Evolutionary conservation across 2,113 vertebrate genomes (phyloP).

Genomic region (Sterrhoptilus dennistouni): DNA sequence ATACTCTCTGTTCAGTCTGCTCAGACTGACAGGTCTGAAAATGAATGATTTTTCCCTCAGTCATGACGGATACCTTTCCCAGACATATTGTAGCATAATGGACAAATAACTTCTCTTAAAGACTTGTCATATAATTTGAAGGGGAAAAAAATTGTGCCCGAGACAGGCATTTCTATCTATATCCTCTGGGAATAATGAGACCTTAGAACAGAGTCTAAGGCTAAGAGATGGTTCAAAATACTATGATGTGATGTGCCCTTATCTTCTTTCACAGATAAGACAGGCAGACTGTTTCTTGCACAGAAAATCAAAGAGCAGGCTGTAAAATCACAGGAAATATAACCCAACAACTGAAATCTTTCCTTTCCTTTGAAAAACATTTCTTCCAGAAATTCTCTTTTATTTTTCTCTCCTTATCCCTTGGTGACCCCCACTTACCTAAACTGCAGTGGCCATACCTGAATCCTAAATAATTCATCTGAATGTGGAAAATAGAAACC

Average conservation of each 20-base stretch:
- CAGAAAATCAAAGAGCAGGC: slow-evolving; percentile 49
- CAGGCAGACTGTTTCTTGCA: slow-evolving; percentile 34
- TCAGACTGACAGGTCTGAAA: slow-evolving; percentile 56
- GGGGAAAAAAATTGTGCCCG: slow-evolving; percentile 16
- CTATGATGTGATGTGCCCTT: slow-evolving; percentile 49
- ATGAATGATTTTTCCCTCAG: slow-evolving; percentile 62
- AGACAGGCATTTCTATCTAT: slow-evolving; percentile 65
- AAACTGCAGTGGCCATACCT: background rate
- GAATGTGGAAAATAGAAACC: background rate
- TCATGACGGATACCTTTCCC: slow-evolving; percentile 48
- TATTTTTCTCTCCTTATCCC: background rate
- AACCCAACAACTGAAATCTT: background rate
- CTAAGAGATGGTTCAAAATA: slow-evolving; percentile 49
- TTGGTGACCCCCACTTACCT: background rate
- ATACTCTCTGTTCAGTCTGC: slow-evolving; percentile 10
- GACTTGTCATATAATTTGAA: slow-evolving; percentile 62
- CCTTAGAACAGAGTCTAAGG: slow-evolving; percentile 48
- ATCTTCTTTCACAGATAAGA: slow-evolving; percentile 62
- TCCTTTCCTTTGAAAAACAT: slow-evolving; percentile 15
- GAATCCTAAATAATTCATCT: background rate
- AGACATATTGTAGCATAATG: slow-evolving; percentile 54
- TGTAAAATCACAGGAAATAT: slow-evolving; percentile 55
- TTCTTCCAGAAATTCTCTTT: background rate
- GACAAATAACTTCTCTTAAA: slow-evolving; percentile 64
- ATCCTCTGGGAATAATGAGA: slow-evolving; percentile 57